A percentile compares a stretch with the other conserved stretches of the same genome.
phyloP scores from a whole-genome alignment of 35 echinoderm and acorn worm species.

The Eucidaris tribuloides region DNA sequence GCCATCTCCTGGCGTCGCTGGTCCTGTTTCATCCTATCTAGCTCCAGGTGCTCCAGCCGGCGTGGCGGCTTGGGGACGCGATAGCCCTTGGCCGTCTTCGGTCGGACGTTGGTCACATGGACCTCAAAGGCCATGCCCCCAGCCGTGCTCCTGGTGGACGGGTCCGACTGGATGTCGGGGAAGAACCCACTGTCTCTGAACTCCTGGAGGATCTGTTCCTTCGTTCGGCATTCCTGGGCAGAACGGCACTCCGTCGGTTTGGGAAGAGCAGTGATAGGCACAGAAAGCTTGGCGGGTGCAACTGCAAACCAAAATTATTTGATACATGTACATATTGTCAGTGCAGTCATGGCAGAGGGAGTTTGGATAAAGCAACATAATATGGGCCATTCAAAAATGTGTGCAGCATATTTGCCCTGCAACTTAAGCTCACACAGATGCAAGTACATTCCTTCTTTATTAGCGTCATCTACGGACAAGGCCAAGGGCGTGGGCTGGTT shows the following conservation, averaged over 20 bases:
- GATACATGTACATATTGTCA: no score
- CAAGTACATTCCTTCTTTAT: no score
- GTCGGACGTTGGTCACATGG: background rate
- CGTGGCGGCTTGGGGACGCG: background rate
- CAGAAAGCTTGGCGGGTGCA: background rate
- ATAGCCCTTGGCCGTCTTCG: background rate
- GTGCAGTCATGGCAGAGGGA: no score
- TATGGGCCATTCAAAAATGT: no score
- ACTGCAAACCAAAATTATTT: no score
- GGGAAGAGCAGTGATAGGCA: background rate
- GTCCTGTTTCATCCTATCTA: background rate
- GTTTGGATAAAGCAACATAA: no score
- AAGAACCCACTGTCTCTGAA: background rate
- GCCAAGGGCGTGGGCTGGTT: no score
- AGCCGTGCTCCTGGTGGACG: background rate
- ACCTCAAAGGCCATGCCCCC: background rate
- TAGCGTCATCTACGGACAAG: no score
- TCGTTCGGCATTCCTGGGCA: background rate
- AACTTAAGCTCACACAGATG: no score
- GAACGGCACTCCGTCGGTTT: background rate
- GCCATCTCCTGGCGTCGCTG: background rate
- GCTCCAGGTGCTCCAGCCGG: background rate
- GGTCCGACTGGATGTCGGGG: background rate
- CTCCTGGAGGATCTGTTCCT: background rate
- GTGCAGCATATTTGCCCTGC: no score